These are phyloP conservation scores for Coelogynopora nodosa DNA, from an alignment of 2,888 invertebrate genomes.

Conservation along the genomic window DNA sequence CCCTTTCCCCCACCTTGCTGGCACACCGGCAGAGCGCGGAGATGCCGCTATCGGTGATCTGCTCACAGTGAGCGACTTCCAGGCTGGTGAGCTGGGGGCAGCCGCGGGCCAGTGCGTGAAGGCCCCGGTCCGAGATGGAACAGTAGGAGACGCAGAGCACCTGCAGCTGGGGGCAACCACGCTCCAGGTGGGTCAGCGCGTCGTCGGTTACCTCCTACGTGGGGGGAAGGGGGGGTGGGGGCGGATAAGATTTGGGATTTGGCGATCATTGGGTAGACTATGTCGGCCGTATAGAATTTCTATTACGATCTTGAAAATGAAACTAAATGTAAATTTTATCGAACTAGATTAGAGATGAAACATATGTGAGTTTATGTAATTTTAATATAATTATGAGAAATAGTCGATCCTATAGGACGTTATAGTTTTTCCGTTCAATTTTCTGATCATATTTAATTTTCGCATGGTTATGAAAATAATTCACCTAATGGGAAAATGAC, in stretches of 20 bases:
- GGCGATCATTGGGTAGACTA: no score
- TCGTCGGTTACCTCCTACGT: slow-evolving; percentile 32
- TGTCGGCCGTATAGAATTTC: no score
- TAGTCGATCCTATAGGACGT: no score
- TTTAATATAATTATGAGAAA: no score
- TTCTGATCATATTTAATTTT: no score
- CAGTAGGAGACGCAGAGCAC: slow-evolving; percentile 32
- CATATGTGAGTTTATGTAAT: no score
- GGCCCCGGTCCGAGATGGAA: slow-evolving; percentile 19
- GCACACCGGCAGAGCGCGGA: not conserved
- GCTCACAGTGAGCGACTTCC: slow-evolving; percentile 22
- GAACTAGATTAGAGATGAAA: no score
- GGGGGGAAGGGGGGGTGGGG: not conserved
- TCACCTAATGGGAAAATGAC: no score
- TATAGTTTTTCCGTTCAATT: no score
- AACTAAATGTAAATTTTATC: no score
- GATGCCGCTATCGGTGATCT: slow-evolving; percentile 35
- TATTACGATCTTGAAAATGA: no score
- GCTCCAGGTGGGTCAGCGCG: not conserved
- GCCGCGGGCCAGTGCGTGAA: slow-evolving; percentile 30
- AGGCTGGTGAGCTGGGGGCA: slow-evolving; percentile 18
- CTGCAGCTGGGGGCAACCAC: slow-evolving; percentile 23
- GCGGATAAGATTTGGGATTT: not conserved
- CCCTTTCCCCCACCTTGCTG: not conserved
- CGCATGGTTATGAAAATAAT: no score